Percentiles rank a stretch among this genome's conserved stretches.
Evolutionary conservation across 2,888 invertebrate genomes (phyloP).

Genomic region (Portevinia maculata): DNA sequence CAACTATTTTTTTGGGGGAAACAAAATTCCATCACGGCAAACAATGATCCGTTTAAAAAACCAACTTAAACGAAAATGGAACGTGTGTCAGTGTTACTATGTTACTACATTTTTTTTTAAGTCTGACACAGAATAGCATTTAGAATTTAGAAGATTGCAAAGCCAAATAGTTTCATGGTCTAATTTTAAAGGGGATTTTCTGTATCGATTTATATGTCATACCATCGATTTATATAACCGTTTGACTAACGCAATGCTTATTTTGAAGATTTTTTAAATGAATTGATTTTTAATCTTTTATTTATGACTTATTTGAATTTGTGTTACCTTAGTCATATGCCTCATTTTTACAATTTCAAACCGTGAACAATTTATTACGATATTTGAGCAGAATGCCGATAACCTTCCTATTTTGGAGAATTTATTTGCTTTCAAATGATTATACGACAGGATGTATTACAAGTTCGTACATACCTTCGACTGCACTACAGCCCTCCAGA

Average conservation of each 20-base stretch:
- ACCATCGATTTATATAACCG: constrained; percentile 33
- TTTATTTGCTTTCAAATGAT: too few species aligned
- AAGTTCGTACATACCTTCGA: too few species aligned
- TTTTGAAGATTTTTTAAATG: constrained; percentile 15
- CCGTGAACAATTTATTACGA: neutral
- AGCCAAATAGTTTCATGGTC: constrained; percentile 4
- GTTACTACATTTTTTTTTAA: constrained; percentile 22
- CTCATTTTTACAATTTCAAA: constrained; percentile 3
- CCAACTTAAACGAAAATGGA: constrained; percentile 29
- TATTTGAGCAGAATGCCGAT: neutral
- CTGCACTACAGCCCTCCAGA: too few species aligned
- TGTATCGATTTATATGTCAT: constrained; percentile 31
- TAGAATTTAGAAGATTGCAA: neutral
- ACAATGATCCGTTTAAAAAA: too few species aligned
- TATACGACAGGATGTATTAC: too few species aligned
- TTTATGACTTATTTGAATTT: constrained; percentile 26
- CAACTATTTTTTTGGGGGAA: neutral
- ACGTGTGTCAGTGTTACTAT: constrained; percentile 61
- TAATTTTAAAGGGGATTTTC: constrained; percentile 32
- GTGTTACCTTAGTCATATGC: too few species aligned
- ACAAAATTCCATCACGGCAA: too few species aligned
- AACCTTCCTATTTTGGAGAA: too few species aligned
- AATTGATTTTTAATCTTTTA: constrained; percentile 20
- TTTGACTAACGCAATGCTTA: neutral
- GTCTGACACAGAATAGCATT: neutral